Base-by-base conservation (phyloP, 2,888 invertebrate genomes). In the Mesoligia furuncula region DNA sequence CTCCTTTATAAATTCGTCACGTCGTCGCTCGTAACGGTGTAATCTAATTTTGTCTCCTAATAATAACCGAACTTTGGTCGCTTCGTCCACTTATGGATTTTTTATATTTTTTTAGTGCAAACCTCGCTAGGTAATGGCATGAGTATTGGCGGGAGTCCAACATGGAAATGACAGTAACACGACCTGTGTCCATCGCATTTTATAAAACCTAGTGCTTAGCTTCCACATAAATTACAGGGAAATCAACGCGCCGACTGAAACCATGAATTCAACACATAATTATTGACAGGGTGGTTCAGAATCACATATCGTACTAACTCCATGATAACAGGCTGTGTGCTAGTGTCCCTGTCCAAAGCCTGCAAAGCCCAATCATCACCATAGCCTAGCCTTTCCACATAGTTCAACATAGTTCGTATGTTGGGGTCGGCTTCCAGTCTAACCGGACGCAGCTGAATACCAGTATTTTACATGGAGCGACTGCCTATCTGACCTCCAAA, bases 1-100 rank as follows among this genome's bases (percentile, higher is more conserved):
- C 81, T 84, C 81, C 81, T 81, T 89, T 84, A 80, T 80, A 88
- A 88, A 87, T 84, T 85, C 76, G 85, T 88, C 87, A 89, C 87
- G 84, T 87, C 81, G 31, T 31, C 36, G 7, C 6, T 36, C 36
- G 73, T 83, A 80, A 78, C 82, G 66, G 68, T 72, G 75, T 84
- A 83, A 87, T 87, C 65, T 83, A 65, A 82, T 89, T 88, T 87
- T 85, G 73, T 72, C 73, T 67, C 75, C 74, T 80, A 83, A 82
- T 87, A 88, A 82, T 83, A 77, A 68, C 71, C 27, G 36, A 83
- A 80, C 80, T 84, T 84, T 74, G 61, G 69, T 27, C 73, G 78
- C 70, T 78, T 75, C 66, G 80, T 80, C 72, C 78, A 79, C 72
- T 82, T 81, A 81, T 39, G 39, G 67, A 8, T 79, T 85, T 76